Conservation (phyloP, 2,888 invertebrate species). For the Lypha dubia region DNA sequence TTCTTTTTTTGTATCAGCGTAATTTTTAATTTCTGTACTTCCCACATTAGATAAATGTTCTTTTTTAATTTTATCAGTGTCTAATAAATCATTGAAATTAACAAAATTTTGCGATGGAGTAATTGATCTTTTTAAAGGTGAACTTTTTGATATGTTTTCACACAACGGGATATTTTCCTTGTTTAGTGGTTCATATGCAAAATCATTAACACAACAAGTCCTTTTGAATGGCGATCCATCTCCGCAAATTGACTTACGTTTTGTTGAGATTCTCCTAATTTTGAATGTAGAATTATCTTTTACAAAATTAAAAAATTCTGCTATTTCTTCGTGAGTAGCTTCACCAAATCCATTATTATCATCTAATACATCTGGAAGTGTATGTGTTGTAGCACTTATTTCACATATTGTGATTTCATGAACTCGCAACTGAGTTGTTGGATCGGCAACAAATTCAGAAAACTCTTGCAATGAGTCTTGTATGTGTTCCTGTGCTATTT, state of each 20-base stretch:
- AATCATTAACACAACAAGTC: conserved; percentile 15
- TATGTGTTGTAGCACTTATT: conserved; percentile 66
- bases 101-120: neutral
- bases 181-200: neutral
- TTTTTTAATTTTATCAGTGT: conserved; percentile 8
- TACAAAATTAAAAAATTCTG: conserved; percentile 65
- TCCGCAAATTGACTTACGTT: conserved; percentile 56
- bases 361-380: conserved; percentile 52
- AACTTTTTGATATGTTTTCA: neutral
- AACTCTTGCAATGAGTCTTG: conserved; percentile 26
- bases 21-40: neutral
- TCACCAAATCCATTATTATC: conserved; percentile 74
- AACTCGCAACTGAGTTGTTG: conserved; percentile 57
- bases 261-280: conserved; percentile 23
- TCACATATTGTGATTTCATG: conserved; percentile 75
- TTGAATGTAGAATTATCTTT: conserved; percentile 23
- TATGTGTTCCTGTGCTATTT: conserved; percentile 31
- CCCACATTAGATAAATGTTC: conserved; percentile 13
- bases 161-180: conserved; percentile 6
- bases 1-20: conserved; percentile 4
- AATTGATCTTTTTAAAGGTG: conserved; percentile 21
- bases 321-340: conserved; percentile 73
- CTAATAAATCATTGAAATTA: neutral
- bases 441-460: neutral
- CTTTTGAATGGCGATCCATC: conserved; percentile 5